Base-by-base conservation (phyloP, 2,888 invertebrate species). In the Erynnis tages region DNA sequence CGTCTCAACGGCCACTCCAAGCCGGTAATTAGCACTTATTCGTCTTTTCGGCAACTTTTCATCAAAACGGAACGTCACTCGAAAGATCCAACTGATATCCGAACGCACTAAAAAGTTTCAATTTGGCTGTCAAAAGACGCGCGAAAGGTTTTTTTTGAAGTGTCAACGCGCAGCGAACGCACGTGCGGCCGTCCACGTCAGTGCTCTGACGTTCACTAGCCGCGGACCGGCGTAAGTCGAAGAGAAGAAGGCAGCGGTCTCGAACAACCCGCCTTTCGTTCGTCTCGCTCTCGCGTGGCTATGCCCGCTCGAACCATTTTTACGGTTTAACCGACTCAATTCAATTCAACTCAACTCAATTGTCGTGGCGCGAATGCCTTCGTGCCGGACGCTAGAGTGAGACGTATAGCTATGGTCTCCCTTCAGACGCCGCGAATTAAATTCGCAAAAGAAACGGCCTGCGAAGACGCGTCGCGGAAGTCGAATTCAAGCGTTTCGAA, bases 301-400 rank as follows among this genome's bases (percentile, higher is more conserved):
- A 79, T 79, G 66, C 82, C 84, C 87, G 78, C 86, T 84, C 81
- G 85, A 64, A 83, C 80, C 82, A 82, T 89, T 89, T 89, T 89
- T 88, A 87, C 87, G 75, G 79, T 86, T 88, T 82, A 82, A 82
- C 87, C 87, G 78, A 87, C 87, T 88, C 88, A 87, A 89, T 87
- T 86, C 85, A 88, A 89, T 88, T 88, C 87, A 88, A 89, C 86
- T 87, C 87, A 88, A 88, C 88, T 88, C 87, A 87, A 88, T 88
- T 87, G 86, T 88, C 88, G 85, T 86, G 73, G 81, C 83, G 81
- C 83, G 76, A 88, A 82, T 81, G 83, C 87, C 88, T 88, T 87
- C 74, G 73, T 67, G 79, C 79, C 79, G 87, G 87, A 84, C 87
- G 87, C 79, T 84, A 87, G 87, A 89, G 87, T 75, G 85, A 82